These are phyloP conservation scores for Pristionchus japonicus DNA, from an alignment of 2,888 invertebrate species.

Conservation along the genomic window DNA sequence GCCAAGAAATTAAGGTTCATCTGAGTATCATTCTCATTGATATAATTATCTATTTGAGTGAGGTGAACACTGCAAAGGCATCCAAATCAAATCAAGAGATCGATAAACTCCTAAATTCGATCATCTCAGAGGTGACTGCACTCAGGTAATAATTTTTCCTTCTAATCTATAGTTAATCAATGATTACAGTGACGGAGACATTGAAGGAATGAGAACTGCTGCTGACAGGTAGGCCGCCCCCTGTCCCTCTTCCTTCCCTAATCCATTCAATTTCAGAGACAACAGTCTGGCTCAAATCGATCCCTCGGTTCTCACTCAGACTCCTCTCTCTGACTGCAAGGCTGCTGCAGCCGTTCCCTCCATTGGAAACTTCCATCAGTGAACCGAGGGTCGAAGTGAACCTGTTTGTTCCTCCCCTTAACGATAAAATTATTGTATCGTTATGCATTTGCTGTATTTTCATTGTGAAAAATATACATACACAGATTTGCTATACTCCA, in stretches of 20 bases:
- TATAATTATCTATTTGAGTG: neutral
- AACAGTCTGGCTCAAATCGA: slow-evolving; percentile 9
- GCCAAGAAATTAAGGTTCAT: neutral
- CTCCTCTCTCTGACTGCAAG: slow-evolving; percentile 28
- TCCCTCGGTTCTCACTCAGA: slow-evolving; percentile 8
- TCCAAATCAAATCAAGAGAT: neutral
- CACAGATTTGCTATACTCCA: too few relatives aligned
- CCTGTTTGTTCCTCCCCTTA: neutral
- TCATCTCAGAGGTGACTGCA: slow-evolving; percentile 5
- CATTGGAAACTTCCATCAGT: slow-evolving; percentile 23
- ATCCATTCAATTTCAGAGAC: neutral
- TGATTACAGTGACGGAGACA: neutral
- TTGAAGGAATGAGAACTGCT: slow-evolving; percentile 5
- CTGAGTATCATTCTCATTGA: neutral
- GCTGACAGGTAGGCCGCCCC: neutral
- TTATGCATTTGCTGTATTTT: neutral
- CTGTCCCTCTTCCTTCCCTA: neutral
- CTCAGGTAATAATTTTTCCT: too few relatives aligned
- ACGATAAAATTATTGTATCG: slow-evolving; percentile 15
- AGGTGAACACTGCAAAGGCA: neutral
- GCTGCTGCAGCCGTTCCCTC: slow-evolving; percentile 18
- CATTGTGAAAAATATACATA: too few relatives aligned
- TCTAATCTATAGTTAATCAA: too few relatives aligned
- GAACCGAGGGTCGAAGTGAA: slow-evolving; percentile 9
- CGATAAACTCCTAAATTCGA: neutral